Conservation (phyloP, 2,888 invertebrate genomes). For the Diarsia mendica region DNA sequence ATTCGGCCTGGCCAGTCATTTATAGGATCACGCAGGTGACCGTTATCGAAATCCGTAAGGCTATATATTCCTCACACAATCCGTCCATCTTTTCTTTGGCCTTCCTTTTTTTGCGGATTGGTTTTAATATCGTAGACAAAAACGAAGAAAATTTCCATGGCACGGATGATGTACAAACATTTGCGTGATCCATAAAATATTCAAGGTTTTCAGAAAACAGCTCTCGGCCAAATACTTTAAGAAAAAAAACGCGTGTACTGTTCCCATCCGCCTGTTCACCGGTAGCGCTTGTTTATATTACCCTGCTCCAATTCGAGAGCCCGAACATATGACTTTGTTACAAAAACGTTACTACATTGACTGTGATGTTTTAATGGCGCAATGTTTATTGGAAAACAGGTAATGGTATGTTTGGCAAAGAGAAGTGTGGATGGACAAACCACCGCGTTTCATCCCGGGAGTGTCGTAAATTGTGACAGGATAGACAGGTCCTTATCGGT, state of each 20-base stretch:
- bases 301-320: conserved; percentile 68
- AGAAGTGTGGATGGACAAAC: conserved; percentile 4
- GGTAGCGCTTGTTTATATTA: conserved; percentile 71
- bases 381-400: conserved; percentile 36
- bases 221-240: not conserved
- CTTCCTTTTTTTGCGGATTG: not conserved
- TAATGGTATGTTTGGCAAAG: conserved; percentile 13
- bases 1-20: no score
- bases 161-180: not conserved
- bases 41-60: no score
- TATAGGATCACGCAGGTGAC: no score
- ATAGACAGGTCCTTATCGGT: not conserved
- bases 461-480: not conserved
- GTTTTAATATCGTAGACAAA: not conserved
- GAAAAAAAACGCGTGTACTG: conserved; percentile 22
- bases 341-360: conserved; percentile 50
- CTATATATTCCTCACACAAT: no score
- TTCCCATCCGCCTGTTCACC: conserved; percentile 55
- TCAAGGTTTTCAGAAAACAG: conserved; percentile 3
- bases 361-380: conserved; percentile 35
- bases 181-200: not conserved
- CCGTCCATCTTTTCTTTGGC: no score
- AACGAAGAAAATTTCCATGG: not conserved
- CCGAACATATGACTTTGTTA: conserved; percentile 58
- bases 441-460: not conserved